Evolutionary conservation across 2,888 invertebrate species (phyloP).

Genomic region (Pasiphila rectangulata): DNA sequence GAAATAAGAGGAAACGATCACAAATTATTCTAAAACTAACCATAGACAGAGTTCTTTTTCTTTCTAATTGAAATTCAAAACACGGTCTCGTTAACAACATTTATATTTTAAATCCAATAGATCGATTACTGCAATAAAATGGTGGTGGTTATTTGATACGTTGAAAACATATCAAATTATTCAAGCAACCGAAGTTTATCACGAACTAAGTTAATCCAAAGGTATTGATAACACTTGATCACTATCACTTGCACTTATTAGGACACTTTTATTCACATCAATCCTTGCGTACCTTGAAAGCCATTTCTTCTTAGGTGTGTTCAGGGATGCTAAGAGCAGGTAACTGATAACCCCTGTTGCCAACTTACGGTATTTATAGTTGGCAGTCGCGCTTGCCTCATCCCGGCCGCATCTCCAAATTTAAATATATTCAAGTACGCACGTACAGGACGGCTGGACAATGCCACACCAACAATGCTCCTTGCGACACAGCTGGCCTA

Average conservation of each 20-base stretch:
- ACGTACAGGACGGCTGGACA: constrained; percentile 74
- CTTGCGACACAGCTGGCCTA: constrained; percentile 69
- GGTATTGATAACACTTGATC: neutral
- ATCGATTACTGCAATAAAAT: constrained; percentile 8
- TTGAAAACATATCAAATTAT: constrained; percentile 7
- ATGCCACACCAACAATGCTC: constrained; percentile 72
- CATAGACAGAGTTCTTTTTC: too few species aligned
- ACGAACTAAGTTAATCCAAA: constrained; percentile 5
- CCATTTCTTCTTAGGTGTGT: constrained; percentile 66
- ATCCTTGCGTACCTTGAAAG: constrained; percentile 68
- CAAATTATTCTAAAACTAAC: neutral
- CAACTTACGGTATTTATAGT: constrained; percentile 67
- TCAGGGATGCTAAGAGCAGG: constrained; percentile 63
- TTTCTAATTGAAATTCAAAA: constrained; percentile 14
- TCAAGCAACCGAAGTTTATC: constrained; percentile 2
- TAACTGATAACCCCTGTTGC: constrained; percentile 66
- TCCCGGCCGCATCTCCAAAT: constrained; percentile 78
- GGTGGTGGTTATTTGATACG: constrained; percentile 11
- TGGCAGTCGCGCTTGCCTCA: constrained; percentile 65
- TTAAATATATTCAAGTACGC: constrained; percentile 81
- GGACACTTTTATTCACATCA: constrained; percentile 36
- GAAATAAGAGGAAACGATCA: constrained; percentile 36
- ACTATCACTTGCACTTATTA: neutral
- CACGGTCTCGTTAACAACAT: constrained; percentile 13
- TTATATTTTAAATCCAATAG: constrained; percentile 8